Conservation (phyloP, 2,797 vertebrate species). For the Peromyscus aztecus region DNA sequence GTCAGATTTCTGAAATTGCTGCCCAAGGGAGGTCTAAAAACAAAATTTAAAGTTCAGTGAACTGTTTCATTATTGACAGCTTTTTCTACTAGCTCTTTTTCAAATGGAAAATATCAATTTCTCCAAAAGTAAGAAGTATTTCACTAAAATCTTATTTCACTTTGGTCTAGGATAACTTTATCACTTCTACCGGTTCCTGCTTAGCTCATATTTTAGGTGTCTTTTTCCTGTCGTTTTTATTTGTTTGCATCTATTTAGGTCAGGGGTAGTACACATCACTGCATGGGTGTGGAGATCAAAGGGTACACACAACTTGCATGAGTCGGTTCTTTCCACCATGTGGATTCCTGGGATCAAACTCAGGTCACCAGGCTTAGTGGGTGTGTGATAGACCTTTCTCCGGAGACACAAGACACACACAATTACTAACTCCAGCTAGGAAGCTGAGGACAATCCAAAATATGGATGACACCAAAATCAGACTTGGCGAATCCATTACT, state of each 20-base stretch:
- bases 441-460: not conserved
- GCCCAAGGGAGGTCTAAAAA: conserved; percentile 24
- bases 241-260: not conserved
- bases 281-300: not conserved
- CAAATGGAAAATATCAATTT: conserved; percentile 51
- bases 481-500: not conserved
- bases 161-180: not conserved
- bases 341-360: not conserved
- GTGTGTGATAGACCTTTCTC: not conserved
- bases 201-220: not conserved
- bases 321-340: not conserved
- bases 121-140: conserved; percentile 53
- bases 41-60: conserved; percentile 53
- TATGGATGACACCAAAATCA: not conserved
- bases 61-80: conserved; percentile 51
- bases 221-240: not conserved
- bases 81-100: conserved; percentile 42
- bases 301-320: not conserved
- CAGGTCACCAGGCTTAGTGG: not conserved
- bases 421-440: not conserved
- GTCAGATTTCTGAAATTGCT: conserved; percentile 58
- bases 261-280: not conserved
- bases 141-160: not conserved
- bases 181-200: not conserved
- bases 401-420: not conserved